A percentile compares a stretch with the other conserved stretches of the same genome.
Evolutionary conservation across 2,888 invertebrate species (phyloP).

Genomic region (Acholoe squamosa): DNA sequence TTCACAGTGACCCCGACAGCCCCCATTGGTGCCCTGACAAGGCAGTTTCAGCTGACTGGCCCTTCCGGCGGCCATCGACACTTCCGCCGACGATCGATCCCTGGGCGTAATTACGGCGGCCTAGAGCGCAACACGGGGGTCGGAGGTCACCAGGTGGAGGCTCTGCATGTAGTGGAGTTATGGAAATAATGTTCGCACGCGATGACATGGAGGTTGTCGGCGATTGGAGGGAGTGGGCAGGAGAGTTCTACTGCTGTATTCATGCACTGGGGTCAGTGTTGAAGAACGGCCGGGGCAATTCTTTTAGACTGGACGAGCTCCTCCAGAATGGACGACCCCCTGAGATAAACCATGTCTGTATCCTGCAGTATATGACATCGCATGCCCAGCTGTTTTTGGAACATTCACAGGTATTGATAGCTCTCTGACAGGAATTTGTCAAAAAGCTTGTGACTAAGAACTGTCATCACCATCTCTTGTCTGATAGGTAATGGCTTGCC

Average conservation of each 20-base stretch:
- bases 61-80: slow-evolving; percentile 48
- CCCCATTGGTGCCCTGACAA: slow-evolving; percentile 13
- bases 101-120: slow-evolving; percentile 39
- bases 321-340: too few species aligned
- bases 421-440: too few species aligned
- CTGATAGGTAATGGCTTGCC: too few species aligned
- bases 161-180: background rate
- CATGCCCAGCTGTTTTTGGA: too few species aligned
- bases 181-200: slow-evolving; percentile 16
- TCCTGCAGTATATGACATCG: too few species aligned
- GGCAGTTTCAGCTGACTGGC: slow-evolving; percentile 6
- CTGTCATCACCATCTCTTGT: too few species aligned
- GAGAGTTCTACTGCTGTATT: background rate
- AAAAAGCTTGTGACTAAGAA: too few species aligned
- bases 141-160: background rate
- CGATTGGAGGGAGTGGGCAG: background rate
- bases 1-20: background rate
- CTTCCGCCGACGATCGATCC: slow-evolving; percentile 46
- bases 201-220: background rate
- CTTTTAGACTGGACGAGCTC: background rate
- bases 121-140: slow-evolving; percentile 8
- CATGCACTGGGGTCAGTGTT: background rate
- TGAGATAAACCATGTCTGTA: too few species aligned
- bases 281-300: background rate
- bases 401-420: too few species aligned